These are phyloP conservation scores for Alethe diademata DNA, from an alignment of 2,113 vertebrate species.

Conservation along the genomic window DNA sequence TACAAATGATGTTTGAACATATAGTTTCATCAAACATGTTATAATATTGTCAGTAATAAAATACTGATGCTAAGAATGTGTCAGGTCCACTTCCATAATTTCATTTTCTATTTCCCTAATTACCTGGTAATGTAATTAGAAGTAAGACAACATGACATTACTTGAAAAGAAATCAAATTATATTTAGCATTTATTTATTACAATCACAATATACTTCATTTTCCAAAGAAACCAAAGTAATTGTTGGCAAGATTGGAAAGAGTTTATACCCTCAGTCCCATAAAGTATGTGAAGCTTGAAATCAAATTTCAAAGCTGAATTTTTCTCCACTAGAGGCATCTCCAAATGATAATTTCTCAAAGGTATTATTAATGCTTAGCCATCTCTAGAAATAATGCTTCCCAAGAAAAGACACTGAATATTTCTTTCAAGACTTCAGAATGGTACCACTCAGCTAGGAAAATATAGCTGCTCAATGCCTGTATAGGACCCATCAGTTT, in stretches of 20 bases:
- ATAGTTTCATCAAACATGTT: neutral
- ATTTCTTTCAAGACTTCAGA: neutral
- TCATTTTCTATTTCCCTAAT: neutral
- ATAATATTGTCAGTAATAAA: neutral
- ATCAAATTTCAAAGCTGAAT: conserved; percentile 32
- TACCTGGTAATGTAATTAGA: neutral
- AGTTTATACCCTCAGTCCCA: neutral
- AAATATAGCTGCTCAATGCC: neutral
- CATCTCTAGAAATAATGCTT: neutral
- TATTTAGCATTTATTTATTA: conserved; percentile 37
- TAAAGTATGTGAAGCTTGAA: neutral
- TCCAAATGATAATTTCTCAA: neutral
- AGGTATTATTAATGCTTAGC: conserved; percentile 5
- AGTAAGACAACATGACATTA: neutral
- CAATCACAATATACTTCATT: neutral
- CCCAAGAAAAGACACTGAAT: neutral
- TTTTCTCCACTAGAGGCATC: neutral
- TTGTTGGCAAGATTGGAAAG: neutral
- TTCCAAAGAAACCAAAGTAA: neutral
- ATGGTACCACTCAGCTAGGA: neutral
- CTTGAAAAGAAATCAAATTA: conserved; percentile 13
- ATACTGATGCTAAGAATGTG: neutral
- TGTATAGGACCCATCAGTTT: neutral
- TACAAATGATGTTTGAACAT: neutral
- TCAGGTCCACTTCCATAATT: neutral